Evolutionary conservation across 30 jellyfish, hydroid and myxozoan species (phyloP).

Genomic region (Cassiopea andromeda): DNA sequence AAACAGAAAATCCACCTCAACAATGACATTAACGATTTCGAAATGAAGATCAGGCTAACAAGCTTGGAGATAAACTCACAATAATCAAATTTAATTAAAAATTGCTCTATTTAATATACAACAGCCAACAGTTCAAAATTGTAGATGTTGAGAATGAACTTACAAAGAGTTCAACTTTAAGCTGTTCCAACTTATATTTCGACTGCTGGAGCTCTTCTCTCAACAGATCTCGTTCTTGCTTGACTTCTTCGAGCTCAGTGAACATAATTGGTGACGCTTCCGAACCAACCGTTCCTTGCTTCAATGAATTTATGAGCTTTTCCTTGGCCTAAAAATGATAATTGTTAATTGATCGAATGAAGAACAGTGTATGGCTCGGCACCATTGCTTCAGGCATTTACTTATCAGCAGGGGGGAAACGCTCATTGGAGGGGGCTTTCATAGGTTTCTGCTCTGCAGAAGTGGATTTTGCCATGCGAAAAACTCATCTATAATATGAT

Average conservation of each 20-base stretch:
- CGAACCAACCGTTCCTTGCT: slow-evolving; percentile 77
- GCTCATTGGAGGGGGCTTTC: no score
- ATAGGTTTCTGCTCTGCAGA: no score
- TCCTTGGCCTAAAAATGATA: slow-evolving; percentile 85
- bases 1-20: no score
- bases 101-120: neutral
- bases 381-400: no score
- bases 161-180: slow-evolving; percentile 69
- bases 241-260: slow-evolving; percentile 87
- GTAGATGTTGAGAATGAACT: neutral
- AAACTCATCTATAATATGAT: no score
- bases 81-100: neutral
- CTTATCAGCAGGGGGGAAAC: neutral
- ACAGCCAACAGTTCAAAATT: neutral
- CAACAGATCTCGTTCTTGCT: slow-evolving; percentile 86
- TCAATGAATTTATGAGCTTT: slow-evolving; percentile 80
- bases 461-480: no score
- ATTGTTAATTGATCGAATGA: no score
- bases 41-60: neutral
- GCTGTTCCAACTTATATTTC: slow-evolving; percentile 81
- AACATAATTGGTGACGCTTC: slow-evolving; percentile 73
- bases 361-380: no score
- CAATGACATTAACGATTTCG: neutral
- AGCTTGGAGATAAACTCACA: neutral
- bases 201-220: slow-evolving; percentile 83